Evolutionary conservation across 2,113 vertebrate genomes (phyloP), one percentile per base, ranked within the genome.

Genomic region (Tetrao urogallus): DNA sequence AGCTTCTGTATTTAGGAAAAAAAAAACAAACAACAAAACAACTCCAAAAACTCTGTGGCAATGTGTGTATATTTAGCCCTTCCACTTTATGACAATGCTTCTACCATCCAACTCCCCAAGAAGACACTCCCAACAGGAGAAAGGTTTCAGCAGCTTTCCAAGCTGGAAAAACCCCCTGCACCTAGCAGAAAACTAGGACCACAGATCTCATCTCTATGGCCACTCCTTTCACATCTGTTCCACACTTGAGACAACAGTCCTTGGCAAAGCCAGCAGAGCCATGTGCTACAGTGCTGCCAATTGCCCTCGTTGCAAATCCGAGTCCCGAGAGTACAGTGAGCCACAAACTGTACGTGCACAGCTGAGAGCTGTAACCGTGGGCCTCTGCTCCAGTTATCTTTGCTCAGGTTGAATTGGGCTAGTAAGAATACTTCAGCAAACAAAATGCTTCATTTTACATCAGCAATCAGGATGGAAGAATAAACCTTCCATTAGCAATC

Each of bases 141-240:
- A 70, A 3, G 54, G 18, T 15, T 40, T 38, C 64, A 77, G 64
- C 60, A 86, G 32, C n/a, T 42, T 67, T 70, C 67, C 50, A 45
- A n/a, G 9, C n/a, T 70, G 64, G 30, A 90, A 80, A 80, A 34
- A 25, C 7, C 58, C 48, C 10, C 30, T 2, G 3, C 20, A 38
- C 4, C 6, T 11, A 18, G 45, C 47, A 50, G 34, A 67, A 78
- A 34, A 71, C 9, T 40, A 14, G 2, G 7, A 28, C 11, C 1
- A 0, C 1, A 5, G 63, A 20, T 27, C 57, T 57, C 2, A 0
- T 5, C 11, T 12, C 32, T 45, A 36, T 25, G 24, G 70, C n/a
- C 0, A 0, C 6, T 70, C 18, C 52, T 65, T 32, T 32, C 5
- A 45, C 4, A 2, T 4, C 3, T 7, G 0, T 0, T 1, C 58